phyloP scores from a whole-genome alignment of 1,140 invertebrate species.

The Mizuhopecten yessoensis region DNA sequence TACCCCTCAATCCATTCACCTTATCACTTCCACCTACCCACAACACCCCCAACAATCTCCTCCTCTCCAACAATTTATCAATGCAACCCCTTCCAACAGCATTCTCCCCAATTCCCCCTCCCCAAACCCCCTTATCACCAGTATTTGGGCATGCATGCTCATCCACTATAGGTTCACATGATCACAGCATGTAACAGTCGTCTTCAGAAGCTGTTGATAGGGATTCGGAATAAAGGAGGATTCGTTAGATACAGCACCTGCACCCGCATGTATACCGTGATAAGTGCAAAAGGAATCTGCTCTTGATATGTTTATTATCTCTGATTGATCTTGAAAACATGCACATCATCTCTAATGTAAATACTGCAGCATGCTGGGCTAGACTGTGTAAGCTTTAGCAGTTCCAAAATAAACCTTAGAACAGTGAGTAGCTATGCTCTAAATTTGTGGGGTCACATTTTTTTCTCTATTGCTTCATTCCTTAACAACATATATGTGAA shows the following conservation, averaged over 20 bases:
- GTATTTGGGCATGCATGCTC: background rate
- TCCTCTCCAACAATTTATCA: background rate
- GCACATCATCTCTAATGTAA: background rate
- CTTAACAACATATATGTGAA: too few species aligned
- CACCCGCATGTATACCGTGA: background rate
- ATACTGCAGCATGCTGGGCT: slow-evolving; percentile 4
- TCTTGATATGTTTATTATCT: background rate
- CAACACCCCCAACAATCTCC: background rate
- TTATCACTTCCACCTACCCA: background rate
- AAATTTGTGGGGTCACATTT: background rate
- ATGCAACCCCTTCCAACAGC: background rate
- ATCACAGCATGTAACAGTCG: background rate
- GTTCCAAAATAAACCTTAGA: background rate
- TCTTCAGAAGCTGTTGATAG: background rate
- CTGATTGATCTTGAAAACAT: background rate
- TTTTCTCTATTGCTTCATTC: background rate
- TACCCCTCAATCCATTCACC: background rate
- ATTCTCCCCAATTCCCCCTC: background rate
- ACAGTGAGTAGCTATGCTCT: background rate
- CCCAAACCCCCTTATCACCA: background rate
- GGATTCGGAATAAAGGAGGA: background rate
- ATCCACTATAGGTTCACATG: background rate
- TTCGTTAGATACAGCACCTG: background rate
- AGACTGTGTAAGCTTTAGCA: background rate
- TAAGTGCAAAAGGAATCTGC: background rate